phyloP scores from a whole-genome alignment of 2,113 vertebrate species.

The Gallinago paraguaiae region DNA sequence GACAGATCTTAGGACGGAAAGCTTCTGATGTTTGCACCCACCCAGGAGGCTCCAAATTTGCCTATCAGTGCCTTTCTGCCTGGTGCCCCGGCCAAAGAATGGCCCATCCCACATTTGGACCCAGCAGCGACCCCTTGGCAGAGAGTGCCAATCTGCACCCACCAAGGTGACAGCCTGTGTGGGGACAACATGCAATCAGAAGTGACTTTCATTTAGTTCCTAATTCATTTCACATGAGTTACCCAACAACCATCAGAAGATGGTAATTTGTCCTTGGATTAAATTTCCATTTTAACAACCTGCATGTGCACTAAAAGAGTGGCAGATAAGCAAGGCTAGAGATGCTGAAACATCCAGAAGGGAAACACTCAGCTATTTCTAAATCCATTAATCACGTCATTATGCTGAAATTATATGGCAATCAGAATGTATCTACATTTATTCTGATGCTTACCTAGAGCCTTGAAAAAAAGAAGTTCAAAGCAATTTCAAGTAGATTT shows the following conservation, averaged over 20 bases:
- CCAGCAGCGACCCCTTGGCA: rapidly evolving
- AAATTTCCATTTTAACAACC: background rate
- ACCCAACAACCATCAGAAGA: background rate
- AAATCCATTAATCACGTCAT: conserved; percentile 5
- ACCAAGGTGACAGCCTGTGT: rapidly evolving
- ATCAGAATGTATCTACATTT: background rate
- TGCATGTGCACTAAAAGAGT: background rate
- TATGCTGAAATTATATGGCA: background rate
- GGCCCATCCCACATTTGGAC: background rate
- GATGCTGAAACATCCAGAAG: background rate
- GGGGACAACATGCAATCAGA: background rate
- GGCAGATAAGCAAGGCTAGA: background rate
- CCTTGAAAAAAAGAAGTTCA: background rate
- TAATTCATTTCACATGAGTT: background rate
- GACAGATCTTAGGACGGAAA: background rate
- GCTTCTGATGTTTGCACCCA: background rate
- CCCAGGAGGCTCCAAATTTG: background rate
- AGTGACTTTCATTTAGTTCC: background rate
- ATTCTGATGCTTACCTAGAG: background rate
- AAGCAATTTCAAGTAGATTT: background rate
- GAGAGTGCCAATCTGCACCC: background rate
- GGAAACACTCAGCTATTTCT: background rate
- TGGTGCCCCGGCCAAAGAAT: background rate
- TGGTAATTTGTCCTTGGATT: background rate
- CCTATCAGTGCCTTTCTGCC: background rate